Conservation (phyloP, 2,797 vertebrate genomes). For the Pterois miles region DNA sequence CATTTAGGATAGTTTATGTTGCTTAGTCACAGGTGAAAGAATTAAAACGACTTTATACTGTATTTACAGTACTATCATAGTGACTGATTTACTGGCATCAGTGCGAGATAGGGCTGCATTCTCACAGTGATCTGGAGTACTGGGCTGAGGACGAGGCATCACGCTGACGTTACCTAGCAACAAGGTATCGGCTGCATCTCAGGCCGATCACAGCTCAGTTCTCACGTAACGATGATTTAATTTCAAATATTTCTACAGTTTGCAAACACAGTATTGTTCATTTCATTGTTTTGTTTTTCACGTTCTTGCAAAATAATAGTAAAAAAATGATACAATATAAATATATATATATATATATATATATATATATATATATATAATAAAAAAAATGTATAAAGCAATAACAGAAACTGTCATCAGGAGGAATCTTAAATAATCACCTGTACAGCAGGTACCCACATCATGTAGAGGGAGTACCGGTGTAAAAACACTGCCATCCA, state of each 20-base stretch:
- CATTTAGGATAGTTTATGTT: no score
- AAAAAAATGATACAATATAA: no score
- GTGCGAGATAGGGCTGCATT: conserved; percentile 27
- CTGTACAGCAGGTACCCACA: not conserved
- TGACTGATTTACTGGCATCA: conserved; percentile 16
- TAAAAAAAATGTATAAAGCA: not conserved
- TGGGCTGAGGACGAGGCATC: conserved; percentile 53
- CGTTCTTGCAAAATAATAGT: not conserved
- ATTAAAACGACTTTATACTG: no score
- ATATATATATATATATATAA: no score
- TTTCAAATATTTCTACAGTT: not conserved
- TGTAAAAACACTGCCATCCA: conserved; percentile 68
- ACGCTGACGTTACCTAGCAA: conserved; percentile 83
- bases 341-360: no score
- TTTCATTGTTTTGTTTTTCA: not conserved
- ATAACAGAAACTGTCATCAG: not conserved
- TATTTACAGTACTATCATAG: not conserved
- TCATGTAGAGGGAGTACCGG: not conserved
- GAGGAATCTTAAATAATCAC: not conserved
- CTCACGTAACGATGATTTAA: conserved; percentile 18
- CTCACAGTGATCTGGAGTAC: conserved; percentile 42
- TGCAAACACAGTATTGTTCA: not conserved
- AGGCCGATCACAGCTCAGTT: conserved; percentile 56
- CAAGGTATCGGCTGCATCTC: conserved; percentile 70
- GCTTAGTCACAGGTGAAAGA: no score